Percentiles rank a stretch among this genome's conserved stretches.
Conservation (phyloP, 35 echinoderm and acorn worm genomes). For the Apostichopus japonicus region DNA sequence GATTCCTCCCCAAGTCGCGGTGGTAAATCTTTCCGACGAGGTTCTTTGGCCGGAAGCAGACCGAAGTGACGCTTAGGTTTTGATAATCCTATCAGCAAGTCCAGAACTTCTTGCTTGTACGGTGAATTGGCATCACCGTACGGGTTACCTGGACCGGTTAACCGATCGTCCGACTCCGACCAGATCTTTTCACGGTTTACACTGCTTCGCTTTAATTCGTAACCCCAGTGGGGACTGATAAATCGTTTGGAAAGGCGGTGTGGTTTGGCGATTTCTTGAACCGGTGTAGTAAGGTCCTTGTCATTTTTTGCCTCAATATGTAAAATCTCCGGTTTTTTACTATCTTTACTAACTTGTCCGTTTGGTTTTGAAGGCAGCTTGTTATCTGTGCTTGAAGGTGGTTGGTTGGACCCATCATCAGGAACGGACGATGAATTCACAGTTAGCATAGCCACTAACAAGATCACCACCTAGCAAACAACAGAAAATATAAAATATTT, state of each 20-base stretch:
- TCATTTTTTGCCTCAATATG: background rate
- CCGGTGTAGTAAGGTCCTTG: background rate
- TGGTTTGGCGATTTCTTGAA: background rate
- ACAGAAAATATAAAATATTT: background rate
- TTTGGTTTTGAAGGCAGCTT: constrained; percentile 7
- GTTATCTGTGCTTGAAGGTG: constrained; percentile 29
- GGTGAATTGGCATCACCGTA: background rate
- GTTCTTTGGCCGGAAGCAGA: constrained; percentile 49
- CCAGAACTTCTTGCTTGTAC: background rate
- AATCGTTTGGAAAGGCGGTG: constrained; percentile 37
- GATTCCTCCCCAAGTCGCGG: constrained; percentile 51
- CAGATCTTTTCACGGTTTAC: background rate
- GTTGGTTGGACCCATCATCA: background rate
- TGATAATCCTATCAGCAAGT: background rate
- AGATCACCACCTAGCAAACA: background rate
- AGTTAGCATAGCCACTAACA: constrained; percentile 1
- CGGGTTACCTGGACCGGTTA: background rate
- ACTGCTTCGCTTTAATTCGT: background rate
- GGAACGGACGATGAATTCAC: background rate
- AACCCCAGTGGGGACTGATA: background rate
- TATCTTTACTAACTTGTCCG: background rate
- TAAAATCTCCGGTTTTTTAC: background rate
- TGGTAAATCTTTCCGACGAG: constrained; percentile 42
- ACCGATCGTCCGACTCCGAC: background rate
- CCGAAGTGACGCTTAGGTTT: constrained; percentile 49